These are phyloP conservation scores for Xiphophorus maculatus DNA, from an alignment of 2,113 vertebrate species.

Conservation along the genomic window DNA sequence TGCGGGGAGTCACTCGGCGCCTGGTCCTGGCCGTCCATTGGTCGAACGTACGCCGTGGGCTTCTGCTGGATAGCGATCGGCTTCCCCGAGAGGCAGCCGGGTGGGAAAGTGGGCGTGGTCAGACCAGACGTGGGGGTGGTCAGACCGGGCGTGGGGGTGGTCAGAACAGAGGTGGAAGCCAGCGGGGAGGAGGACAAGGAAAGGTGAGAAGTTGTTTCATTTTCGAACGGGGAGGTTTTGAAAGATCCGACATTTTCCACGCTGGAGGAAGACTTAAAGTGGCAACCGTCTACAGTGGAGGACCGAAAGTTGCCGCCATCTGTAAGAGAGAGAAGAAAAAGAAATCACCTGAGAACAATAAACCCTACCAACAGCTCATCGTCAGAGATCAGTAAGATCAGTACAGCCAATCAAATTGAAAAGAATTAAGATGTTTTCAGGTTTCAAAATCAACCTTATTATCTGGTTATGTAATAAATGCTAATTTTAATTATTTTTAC, in stretches of 20 bases:
- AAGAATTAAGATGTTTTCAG: not conserved
- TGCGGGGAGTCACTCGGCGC: conserved; percentile 89
- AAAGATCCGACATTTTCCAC: conserved; percentile 84
- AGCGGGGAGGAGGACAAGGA: conserved; percentile 80
- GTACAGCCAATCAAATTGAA: not conserved
- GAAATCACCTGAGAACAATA: not conserved
- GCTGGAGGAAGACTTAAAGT: conserved; percentile 70
- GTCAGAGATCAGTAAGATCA: too few species aligned
- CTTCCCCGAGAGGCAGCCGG: conserved; percentile 87
- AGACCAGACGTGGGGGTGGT: conserved; percentile 80
- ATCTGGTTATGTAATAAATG: not conserved
- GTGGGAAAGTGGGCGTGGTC: conserved; percentile 87
- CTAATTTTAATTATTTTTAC: not conserved
- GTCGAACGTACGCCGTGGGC: conserved; percentile 91
- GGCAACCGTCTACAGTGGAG: conserved; percentile 73
- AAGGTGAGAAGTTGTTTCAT: conserved; percentile 81
- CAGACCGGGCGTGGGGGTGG: conserved; percentile 71
- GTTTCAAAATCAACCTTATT: not conserved
- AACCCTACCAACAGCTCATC: not conserved
- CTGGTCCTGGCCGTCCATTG: conserved; percentile 96
- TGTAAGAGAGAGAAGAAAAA: conserved; percentile 20
- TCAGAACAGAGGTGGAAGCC: conserved; percentile 90
- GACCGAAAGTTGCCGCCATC: conserved; percentile 66
- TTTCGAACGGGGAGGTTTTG: conserved; percentile 83
- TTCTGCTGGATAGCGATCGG: conserved; percentile 89